These are phyloP conservation scores for Aspidoscelis tigris DNA, from an alignment of 2,113 vertebrate genomes.

Conservation along the genomic window DNA sequence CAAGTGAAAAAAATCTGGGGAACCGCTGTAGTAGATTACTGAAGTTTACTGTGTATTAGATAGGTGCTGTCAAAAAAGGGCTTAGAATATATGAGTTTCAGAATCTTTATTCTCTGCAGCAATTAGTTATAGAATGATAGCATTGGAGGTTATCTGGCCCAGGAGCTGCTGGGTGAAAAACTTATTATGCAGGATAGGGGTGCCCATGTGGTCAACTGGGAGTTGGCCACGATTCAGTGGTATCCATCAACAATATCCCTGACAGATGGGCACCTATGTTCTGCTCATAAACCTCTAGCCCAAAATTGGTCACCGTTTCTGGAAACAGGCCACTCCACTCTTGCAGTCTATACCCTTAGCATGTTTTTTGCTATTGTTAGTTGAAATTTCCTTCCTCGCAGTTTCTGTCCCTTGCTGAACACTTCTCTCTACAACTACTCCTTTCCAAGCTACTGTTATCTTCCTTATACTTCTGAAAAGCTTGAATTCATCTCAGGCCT, in stretches of 20 bases:
- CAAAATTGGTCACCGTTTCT: neutral
- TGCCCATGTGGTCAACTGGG: too few species aligned
- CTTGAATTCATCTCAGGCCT: conserved; percentile 20
- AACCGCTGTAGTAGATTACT: neutral
- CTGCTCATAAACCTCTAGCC: neutral
- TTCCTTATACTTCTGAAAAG: conserved; percentile 52
- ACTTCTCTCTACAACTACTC: neutral
- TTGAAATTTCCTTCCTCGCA: neutral
- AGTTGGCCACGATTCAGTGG: too few species aligned
- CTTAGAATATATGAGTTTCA: neutral
- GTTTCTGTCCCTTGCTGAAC: neutral
- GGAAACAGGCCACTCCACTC: neutral
- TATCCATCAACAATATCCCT: neutral
- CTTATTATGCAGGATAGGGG: neutral
- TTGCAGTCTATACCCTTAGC: neutral
- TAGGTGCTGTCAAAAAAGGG: neutral
- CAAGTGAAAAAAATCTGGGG: too few species aligned
- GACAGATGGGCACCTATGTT: neutral
- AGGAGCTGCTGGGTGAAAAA: neutral
- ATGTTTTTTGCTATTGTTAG: neutral
- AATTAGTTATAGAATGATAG: neutral
- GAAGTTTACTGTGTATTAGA: neutral
- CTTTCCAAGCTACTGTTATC: neutral
- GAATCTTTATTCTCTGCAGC: neutral
- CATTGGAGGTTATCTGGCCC: neutral